Evolutionary conservation across 2,113 vertebrate species (phyloP).

Genomic region (Tychaedon coryphoeus): DNA sequence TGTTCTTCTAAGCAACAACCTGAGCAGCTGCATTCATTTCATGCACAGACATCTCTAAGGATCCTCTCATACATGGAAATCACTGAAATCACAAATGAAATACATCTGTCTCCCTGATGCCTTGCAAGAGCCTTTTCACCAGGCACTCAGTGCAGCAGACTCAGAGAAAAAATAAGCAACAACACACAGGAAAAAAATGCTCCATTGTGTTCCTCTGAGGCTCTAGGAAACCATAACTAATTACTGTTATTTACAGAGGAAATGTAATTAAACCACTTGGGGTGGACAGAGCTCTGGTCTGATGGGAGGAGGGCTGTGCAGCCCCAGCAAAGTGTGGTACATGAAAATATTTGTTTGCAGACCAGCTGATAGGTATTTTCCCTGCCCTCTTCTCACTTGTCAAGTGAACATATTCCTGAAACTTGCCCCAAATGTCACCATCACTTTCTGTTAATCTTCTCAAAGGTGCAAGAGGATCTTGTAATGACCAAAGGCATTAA

Average conservation of each 20-base stretch:
- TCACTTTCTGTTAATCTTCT: not conserved
- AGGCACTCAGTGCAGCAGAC: not conserved
- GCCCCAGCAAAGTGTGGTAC: not conserved
- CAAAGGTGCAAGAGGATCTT: not conserved
- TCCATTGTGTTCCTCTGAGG: not conserved
- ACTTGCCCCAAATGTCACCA: not conserved
- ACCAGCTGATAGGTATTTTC: not conserved
- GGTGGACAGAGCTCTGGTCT: not conserved
- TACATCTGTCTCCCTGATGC: conserved; percentile 1
- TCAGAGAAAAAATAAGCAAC: not conserved
- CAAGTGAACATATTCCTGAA: not conserved
- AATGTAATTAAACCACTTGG: not conserved
- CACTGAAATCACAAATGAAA: conserved; percentile 33
- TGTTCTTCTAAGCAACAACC: conserved; percentile 20
- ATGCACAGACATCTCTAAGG: conserved; percentile 8
- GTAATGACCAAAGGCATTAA: not conserved
- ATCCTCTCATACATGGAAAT: conserved; percentile 33
- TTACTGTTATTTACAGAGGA: not conserved
- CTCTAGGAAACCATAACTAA: not conserved
- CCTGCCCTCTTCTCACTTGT: not conserved
- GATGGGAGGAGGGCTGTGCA: not conserved
- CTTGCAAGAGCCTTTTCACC: not conserved
- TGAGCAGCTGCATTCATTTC: conserved; percentile 33
- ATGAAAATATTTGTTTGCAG: not conserved
- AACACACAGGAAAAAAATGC: not conserved